Percentiles rank a stretch among this genome's conserved stretches.
phyloP scores from a whole-genome alignment of 2,797 vertebrate genomes.

The Eurystomus glaucurus region DNA sequence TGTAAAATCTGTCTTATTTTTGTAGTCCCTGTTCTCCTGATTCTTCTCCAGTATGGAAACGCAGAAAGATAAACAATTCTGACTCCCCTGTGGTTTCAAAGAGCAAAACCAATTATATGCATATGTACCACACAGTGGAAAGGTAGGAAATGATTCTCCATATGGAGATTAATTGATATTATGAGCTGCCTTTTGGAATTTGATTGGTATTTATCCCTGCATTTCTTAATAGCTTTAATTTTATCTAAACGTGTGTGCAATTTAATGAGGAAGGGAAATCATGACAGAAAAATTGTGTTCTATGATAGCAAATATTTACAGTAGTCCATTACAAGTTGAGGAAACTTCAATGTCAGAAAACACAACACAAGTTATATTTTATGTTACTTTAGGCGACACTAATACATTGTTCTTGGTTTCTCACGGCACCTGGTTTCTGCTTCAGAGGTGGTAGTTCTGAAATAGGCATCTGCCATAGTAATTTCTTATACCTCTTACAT shows the following conservation, averaged over 20 bases:
- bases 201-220: not conserved
- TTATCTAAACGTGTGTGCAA: not conserved
- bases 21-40: constrained; percentile 31
- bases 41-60: constrained; percentile 69
- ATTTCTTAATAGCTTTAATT: not conserved
- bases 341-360: not conserved
- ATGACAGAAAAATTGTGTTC: not conserved
- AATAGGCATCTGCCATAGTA: not conserved
- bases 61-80: constrained; percentile 58
- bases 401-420: not conserved
- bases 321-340: not conserved
- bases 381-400: not conserved
- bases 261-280: not conserved
- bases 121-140: constrained; percentile 16
- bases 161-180: not conserved
- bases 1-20: not conserved
- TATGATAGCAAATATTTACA: not conserved
- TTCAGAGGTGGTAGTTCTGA: not conserved
- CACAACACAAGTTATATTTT: not conserved
- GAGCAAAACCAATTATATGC: constrained; percentile 11
- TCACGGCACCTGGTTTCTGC: not conserved
- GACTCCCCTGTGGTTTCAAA: constrained; percentile 29
- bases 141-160: constrained; percentile 2
- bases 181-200: not conserved
- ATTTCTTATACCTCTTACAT: not conserved